phyloP scores from a whole-genome alignment of 2,113 vertebrate species.

The Progne subis region DNA sequence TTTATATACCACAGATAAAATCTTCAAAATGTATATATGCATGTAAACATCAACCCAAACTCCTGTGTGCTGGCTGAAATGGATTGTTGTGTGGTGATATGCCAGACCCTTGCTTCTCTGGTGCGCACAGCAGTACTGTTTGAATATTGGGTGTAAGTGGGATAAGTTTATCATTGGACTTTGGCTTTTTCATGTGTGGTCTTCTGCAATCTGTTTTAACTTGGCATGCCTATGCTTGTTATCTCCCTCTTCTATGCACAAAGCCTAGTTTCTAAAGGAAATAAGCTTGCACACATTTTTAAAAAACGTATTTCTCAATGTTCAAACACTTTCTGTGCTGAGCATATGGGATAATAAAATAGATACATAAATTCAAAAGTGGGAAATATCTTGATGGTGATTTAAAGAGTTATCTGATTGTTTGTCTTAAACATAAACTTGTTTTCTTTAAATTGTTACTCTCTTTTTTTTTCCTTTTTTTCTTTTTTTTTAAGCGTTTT shows the following conservation, averaged over 20 bases:
- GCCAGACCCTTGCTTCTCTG: neutral
- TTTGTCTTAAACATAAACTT: neutral
- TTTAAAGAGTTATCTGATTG: neutral
- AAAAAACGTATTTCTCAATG: neutral
- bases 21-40: neutral
- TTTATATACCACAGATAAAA: neutral
- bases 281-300: neutral
- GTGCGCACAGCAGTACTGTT: neutral
- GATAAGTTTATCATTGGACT: neutral
- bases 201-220: neutral
- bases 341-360: neutral
- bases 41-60: neutral
- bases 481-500: neutral
- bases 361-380: neutral
- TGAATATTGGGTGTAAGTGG: neutral
- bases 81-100: neutral
- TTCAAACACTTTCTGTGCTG: neutral
- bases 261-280: neutral
- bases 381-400: neutral
- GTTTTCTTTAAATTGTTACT: neutral
- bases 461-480: neutral
- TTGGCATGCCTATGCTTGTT: neutral
- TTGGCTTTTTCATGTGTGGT: neutral
- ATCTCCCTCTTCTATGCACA: neutral
- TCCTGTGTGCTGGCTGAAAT: neutral